Percentiles rank a stretch among this genome's conserved stretches.
Evolutionary conservation across 2,888 invertebrate species (phyloP).

Genomic region (Sesia bembeciformis): DNA sequence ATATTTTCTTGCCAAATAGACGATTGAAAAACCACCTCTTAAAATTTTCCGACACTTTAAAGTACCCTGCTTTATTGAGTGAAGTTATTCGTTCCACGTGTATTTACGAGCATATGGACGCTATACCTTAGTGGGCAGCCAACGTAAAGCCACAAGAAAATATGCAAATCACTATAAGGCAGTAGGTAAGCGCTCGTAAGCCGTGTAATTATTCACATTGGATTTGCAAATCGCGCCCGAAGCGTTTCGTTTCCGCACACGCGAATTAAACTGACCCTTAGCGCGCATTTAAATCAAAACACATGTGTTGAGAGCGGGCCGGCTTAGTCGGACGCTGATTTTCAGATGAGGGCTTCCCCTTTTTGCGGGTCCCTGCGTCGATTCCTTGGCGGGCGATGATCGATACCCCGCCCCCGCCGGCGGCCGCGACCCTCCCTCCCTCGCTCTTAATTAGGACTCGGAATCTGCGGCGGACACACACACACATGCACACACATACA

Average conservation of each 20-base stretch:
- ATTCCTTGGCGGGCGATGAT: conserved; percentile 72
- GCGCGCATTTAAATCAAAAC: conserved; percentile 69
- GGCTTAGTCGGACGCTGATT: conserved; percentile 68
- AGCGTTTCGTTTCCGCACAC: conserved; percentile 60
- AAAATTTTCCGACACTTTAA: not conserved
- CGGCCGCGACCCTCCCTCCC: conserved; percentile 69
- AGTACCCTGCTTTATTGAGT: not conserved
- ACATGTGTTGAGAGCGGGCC: conserved; percentile 67
- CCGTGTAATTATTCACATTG: conserved; percentile 73
- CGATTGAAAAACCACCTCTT: not conserved
- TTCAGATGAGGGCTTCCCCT: conserved; percentile 70
- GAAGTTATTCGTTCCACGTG: too few relatives aligned
- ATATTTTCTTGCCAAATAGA: conserved; percentile 6
- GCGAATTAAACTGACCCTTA: conserved; percentile 68
- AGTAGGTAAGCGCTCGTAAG: conserved; percentile 72
- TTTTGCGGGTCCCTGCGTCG: conserved; percentile 71
- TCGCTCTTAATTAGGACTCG: conserved; percentile 89
- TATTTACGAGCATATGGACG: conserved; percentile 1
- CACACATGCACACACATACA: conserved; percentile 27
- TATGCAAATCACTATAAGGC: conserved; percentile 72
- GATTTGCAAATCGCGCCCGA: conserved; percentile 68
- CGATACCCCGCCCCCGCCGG: conserved; percentile 61
- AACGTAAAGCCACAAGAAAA: conserved; percentile 66
- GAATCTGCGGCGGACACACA: conserved; percentile 87
- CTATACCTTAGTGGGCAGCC: conserved; percentile 25